Conservation (phyloP, 2,113 vertebrate genomes). For the Haemorhous mexicanus region DNA sequence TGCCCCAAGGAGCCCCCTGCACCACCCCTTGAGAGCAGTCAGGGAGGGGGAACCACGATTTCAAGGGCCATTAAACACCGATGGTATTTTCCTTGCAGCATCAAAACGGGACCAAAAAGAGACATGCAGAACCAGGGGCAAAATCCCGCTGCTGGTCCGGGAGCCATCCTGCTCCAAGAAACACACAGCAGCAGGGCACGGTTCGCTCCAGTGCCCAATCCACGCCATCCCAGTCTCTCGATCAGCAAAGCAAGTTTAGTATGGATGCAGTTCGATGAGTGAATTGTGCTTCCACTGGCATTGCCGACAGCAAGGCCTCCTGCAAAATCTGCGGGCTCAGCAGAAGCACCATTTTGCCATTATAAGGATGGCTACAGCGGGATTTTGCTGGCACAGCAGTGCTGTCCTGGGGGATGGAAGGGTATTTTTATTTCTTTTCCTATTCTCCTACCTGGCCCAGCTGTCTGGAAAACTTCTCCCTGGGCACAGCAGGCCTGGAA, state of each 20-base stretch:
- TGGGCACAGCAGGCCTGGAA: background rate
- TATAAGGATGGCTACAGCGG: slow-evolving; percentile 18
- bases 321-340: slow-evolving; percentile 40
- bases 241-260: background rate
- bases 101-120: background rate
- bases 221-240: accelerated
- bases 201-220: accelerated
- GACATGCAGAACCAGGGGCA: accelerated
- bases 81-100: slow-evolving; percentile 11
- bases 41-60: background rate
- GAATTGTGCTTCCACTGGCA: slow-evolving; percentile 29
- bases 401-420: background rate
- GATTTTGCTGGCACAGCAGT: slow-evolving; percentile 51
- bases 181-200: accelerated
- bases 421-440: background rate
- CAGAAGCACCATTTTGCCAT: slow-evolving; percentile 52
- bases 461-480: slow-evolving; percentile 15
- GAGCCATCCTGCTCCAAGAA: background rate
- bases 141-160: accelerated
- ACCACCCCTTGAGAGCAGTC: slow-evolving; percentile 22
- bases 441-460: background rate
- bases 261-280: background rate
- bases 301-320: background rate
- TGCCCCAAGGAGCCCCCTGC: background rate
- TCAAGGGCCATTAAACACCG: slow-evolving; percentile 48